These are phyloP conservation scores for Entomobrya multifasciata DNA, from an alignment of 2,888 invertebrate genomes.

Conservation along the genomic window DNA sequence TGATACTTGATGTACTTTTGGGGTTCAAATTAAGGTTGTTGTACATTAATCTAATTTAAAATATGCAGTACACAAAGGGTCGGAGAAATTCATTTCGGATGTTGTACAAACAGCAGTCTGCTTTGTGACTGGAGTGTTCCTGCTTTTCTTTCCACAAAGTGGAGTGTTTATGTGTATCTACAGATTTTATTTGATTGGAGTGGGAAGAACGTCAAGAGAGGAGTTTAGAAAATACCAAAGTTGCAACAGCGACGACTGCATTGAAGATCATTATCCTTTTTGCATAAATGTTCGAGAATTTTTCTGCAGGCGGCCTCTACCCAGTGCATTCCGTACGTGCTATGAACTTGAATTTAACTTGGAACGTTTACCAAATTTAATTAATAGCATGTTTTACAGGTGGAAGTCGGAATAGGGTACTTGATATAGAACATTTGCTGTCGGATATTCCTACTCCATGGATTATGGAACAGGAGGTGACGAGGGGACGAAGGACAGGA, in stretches of 20 bases:
- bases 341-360: no score
- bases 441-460: slow-evolving; percentile 34
- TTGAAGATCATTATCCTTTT: slow-evolving; percentile 26
- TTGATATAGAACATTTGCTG: slow-evolving; percentile 24
- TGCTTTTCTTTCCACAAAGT: slow-evolving; percentile 60
- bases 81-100: slow-evolving; percentile 7
- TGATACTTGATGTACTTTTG: neutral
- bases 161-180: slow-evolving; percentile 63
- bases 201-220: slow-evolving; percentile 52
- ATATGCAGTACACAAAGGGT: slow-evolving; percentile 13
- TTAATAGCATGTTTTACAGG: neutral
- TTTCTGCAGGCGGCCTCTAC: slow-evolving; percentile 20
- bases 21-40: neutral
- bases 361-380: no score
- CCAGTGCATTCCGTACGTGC: slow-evolving; percentile 63
- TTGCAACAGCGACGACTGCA: slow-evolving; percentile 42
- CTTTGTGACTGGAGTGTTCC: neutral
- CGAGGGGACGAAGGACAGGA: neutral
- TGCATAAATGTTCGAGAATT: slow-evolving; percentile 38
- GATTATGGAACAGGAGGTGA: slow-evolving; percentile 34
- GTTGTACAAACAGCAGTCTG: neutral
- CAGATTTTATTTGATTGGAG: slow-evolving; percentile 55
- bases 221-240: slow-evolving; percentile 48
- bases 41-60: neutral
- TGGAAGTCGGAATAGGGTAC: slow-evolving; percentile 24